Base-by-base conservation (phyloP, 2,797 vertebrate species). In the Nyctalus aviator region DNA sequence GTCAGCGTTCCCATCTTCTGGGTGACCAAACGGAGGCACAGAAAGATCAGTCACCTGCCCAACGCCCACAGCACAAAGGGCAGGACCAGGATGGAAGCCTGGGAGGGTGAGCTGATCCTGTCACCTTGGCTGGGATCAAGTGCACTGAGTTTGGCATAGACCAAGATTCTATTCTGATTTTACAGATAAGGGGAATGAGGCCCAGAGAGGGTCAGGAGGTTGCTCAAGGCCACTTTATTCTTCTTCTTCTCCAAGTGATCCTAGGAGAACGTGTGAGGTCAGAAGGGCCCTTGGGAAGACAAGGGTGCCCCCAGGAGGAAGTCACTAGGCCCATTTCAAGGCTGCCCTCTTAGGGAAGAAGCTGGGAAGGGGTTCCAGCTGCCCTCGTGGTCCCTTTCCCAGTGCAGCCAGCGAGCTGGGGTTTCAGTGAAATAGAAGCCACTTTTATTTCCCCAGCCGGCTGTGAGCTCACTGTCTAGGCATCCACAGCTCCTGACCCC, bases 391-490 rank as follows among this genome's bases (percentile, higher is more conserved):
- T 73, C 37, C 79, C 27, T 55, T 55, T 75, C 50, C 48, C 14
- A 5, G 30, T 3, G 21, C n/a, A 87, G 91, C 72, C 81, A 37
- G 44, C 0, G 3, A 32, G 84, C 89, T 77, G 12, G 69, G 57
- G 82, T 89, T 79, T 89, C 21, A 21, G 73, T 90, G 75, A 94
- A 85, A 73, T 78, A 66, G 83, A 90, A 89, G 88, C 66, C 71
- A 62, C 48, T 8, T 84, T 94, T 14, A 62, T 85, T 66, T 57
- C 48, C 73, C 59, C 57, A 2, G 55, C 30, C 48, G 2, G 0
- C 77, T 0, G 23, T 97, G 97, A 97, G 95, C 95, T 97, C 94
- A 96, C 72, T 71, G 96, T 97, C 96, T 96, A 55, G 93, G 95
- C 93, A 96, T 96, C 13, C 41, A 35, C 17, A 73, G 76, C 79